Conservation (phyloP, 2,113 vertebrate species). For the Indicator indicator region DNA sequence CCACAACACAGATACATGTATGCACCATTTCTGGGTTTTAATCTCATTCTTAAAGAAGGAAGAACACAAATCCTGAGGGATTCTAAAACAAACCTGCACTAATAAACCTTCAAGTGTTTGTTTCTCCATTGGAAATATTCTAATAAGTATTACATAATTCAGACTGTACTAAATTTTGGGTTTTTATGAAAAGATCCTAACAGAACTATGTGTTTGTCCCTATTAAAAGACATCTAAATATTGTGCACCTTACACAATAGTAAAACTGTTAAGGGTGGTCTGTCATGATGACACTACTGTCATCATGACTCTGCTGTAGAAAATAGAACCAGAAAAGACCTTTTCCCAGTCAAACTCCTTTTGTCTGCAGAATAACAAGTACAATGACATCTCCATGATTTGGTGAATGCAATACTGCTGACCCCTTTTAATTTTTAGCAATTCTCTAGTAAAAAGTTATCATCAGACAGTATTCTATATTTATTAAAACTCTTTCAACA, state of each 20-base stretch:
- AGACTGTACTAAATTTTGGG: background rate
- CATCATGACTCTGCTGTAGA: background rate
- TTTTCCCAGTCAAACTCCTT: background rate
- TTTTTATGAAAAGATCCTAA: background rate
- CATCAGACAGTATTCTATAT: background rate
- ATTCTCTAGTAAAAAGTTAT: background rate
- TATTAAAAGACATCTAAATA: background rate
- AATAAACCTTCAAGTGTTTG: background rate
- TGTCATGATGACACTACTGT: background rate
- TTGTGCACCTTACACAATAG: background rate
- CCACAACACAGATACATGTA: background rate
- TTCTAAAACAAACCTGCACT: background rate
- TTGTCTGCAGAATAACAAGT: background rate
- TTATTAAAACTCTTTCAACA: background rate
- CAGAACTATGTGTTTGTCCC: background rate
- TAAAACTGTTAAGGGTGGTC: background rate
- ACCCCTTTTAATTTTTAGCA: background rate
- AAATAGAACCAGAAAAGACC: background rate
- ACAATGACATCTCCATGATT: background rate
- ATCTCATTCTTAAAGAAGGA: background rate
- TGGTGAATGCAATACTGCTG: background rate
- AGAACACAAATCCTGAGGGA: background rate
- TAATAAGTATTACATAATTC: background rate
- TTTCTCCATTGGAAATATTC: background rate
- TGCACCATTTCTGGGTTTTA: background rate